A percentile compares a stretch with the other conserved stretches of the same genome.
These are phyloP conservation scores for Resseliella maxima DNA, from an alignment of 2,888 invertebrate genomes.

Conservation along the genomic window DNA sequence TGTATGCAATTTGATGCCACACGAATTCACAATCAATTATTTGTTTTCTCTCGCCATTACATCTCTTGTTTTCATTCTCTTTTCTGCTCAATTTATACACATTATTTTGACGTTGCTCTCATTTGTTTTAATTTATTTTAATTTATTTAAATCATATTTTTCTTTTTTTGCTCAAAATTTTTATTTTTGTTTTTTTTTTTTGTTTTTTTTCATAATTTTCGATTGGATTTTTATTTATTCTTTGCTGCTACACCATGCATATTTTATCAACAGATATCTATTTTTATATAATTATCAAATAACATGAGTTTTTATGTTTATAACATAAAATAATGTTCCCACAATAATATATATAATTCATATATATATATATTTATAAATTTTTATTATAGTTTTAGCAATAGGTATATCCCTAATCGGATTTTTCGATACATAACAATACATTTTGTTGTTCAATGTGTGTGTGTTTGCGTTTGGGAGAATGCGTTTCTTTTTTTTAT, in stretches of 20 bases:
- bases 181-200: too few species aligned
- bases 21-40: too few species aligned
- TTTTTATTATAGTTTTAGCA: background rate
- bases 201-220: background rate
- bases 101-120: slow-evolving; percentile 22
- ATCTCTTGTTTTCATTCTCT: background rate
- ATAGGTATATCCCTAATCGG: background rate
- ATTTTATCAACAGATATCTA: background rate
- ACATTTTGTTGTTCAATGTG: too few species aligned
- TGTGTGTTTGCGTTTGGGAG: background rate
- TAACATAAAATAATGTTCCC: slow-evolving; percentile 47
- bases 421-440: slow-evolving; percentile 10
- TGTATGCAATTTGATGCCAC: too few species aligned
- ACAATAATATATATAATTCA: slow-evolving; percentile 53
- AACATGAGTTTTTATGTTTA: slow-evolving; percentile 40
- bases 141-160: too few species aligned
- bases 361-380: background rate
- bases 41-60: background rate
- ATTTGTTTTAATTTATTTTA: too few species aligned
- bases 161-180: too few species aligned
- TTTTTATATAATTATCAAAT: slow-evolving; percentile 18
- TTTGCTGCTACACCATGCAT: too few species aligned
- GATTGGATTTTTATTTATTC: background rate
- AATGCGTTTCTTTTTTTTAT: background rate
- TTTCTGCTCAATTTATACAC: background rate